These are phyloP conservation scores for Hymenopus coronatus DNA, from an alignment of 2,888 invertebrate species.

Conservation along the genomic window DNA sequence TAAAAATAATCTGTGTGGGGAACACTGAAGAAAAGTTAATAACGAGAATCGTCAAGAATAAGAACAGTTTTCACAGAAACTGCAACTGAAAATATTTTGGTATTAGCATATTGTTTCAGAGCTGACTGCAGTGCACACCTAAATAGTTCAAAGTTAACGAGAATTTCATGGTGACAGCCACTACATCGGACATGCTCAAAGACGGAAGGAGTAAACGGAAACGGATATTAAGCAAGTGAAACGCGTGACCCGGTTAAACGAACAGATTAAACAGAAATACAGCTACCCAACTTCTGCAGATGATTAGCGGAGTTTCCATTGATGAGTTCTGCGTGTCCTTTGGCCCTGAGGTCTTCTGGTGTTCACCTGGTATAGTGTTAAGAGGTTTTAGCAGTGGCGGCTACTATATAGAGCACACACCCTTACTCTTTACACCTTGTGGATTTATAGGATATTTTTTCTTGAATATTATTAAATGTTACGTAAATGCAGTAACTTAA, in stretches of 20 bases:
- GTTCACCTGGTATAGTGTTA: no score
- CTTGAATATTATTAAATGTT: no score
- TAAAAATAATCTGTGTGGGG: no score
- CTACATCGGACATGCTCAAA: neutral
- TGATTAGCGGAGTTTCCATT: neutral
- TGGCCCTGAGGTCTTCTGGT: neutral
- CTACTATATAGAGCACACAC: no score
- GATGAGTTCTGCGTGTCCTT: neutral
- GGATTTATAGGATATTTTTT: no score
- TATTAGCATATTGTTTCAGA: neutral
- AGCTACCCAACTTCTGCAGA: neutral
- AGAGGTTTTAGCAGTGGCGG: no score
- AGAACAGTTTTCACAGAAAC: no score
- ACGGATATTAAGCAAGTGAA: neutral
- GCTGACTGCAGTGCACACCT: neutral
- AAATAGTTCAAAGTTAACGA: neutral
- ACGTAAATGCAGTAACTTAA: no score
- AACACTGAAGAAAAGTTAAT: no score
- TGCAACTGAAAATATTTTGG: no score
- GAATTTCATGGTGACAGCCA: neutral
- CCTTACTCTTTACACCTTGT: no score
- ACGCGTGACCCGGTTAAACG: neutral
- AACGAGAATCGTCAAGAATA: no score
- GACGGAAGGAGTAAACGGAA: neutral
- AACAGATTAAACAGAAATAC: neutral